A percentile compares a stretch with the other conserved stretches of the same genome.
These are phyloP conservation scores for Distichodus sexfasciatus DNA, from an alignment of 2,797 vertebrate genomes.

Conservation along the genomic window DNA sequence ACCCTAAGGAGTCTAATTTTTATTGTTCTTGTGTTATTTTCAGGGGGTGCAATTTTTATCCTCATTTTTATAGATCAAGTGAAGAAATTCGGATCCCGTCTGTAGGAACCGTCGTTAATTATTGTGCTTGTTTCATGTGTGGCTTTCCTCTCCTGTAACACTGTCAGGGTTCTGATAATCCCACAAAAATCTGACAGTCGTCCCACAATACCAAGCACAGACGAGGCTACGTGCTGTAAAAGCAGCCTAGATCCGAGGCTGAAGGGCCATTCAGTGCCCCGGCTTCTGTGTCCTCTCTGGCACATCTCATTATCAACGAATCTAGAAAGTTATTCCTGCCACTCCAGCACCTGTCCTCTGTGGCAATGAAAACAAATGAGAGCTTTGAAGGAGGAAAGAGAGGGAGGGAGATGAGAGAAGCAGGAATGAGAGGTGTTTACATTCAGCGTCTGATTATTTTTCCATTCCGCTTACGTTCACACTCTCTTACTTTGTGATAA, in stretches of 20 bases:
- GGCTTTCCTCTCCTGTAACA: constrained; percentile 37
- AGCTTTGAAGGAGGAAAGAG: constrained; percentile 29
- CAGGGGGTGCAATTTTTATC: too few relatives aligned
- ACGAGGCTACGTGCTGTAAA: not conserved
- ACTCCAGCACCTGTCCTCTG: constrained; percentile 21
- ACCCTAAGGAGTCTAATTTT: not conserved
- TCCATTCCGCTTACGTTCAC: constrained; percentile 59
- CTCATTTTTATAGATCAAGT: constrained; percentile 15
- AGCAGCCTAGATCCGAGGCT: constrained; percentile 14
- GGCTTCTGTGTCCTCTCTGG: constrained; percentile 21
- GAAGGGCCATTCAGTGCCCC: constrained; percentile 26
- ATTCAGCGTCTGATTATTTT: constrained; percentile 61
- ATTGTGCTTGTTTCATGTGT: constrained; percentile 41
- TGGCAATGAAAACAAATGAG: constrained; percentile 38
- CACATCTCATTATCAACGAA: constrained; percentile 29
- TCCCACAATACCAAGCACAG: constrained; percentile 17
- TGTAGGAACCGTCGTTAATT: constrained; percentile 29
- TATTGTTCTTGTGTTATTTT: not conserved
- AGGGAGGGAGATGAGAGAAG: constrained; percentile 10
- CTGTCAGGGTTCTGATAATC: constrained; percentile 43
- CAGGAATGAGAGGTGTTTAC: constrained; percentile 23
- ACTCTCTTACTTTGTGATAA: constrained; percentile 59
- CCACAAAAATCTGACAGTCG: constrained; percentile 20
- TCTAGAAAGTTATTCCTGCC: constrained; percentile 41
- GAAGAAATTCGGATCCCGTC: constrained; percentile 7